Conservation (phyloP, 1,140 invertebrate species). For the Panonychus citri region DNA sequence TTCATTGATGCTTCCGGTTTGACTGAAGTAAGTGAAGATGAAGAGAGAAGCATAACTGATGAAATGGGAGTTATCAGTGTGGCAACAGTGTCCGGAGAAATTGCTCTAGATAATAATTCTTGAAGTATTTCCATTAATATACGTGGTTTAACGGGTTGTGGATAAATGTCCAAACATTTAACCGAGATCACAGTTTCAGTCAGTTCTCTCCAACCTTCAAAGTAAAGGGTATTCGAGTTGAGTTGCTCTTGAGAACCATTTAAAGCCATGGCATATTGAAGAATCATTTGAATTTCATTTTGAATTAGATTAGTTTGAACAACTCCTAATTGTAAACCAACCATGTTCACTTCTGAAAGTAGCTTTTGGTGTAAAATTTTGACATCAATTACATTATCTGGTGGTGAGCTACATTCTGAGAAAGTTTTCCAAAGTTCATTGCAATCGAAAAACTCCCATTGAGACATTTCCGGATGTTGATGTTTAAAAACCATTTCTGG, state of each 20-base stretch:
- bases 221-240: conserved; percentile 5
- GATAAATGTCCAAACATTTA: conserved; percentile 6
- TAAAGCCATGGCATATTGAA: conserved; percentile 5
- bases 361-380: conserved; percentile 10
- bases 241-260: conserved; percentile 7
- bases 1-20: conserved; percentile 3
- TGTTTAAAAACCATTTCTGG: conserved; percentile 5
- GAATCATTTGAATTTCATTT: conserved; percentile 9
- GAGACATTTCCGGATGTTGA: conserved; percentile 3
- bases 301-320: conserved; percentile 7
- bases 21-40: not conserved
- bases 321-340: conserved; percentile 8
- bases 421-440: conserved; percentile 12
- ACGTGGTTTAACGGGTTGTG: not conserved
- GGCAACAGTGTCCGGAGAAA: not conserved
- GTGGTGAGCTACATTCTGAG: not conserved
- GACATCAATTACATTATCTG: conserved; percentile 7
- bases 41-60: conserved; percentile 8
- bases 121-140: conserved; percentile 9
- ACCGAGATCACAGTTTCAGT: conserved; percentile 6
- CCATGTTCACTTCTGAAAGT: conserved; percentile 5
- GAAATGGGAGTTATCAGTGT: conserved; percentile 8
- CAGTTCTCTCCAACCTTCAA: conserved; percentile 12
- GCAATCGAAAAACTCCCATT: conserved; percentile 12
- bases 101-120: conserved; percentile 3